Evolutionary conservation across 2,888 invertebrate genomes (phyloP), one percentile per base, ranked within the genome.

Genomic region (Cryptus armator): DNA sequence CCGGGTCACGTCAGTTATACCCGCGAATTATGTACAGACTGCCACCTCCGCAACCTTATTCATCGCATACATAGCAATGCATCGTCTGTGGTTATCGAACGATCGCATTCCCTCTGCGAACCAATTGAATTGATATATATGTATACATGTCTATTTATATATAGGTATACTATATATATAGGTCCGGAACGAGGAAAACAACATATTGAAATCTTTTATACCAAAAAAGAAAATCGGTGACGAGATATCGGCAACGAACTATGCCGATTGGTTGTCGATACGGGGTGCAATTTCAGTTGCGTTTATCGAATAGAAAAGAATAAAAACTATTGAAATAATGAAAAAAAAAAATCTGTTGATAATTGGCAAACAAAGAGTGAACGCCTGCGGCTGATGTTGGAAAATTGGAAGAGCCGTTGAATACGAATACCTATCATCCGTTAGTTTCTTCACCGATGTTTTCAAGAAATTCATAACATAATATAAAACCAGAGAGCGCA

Each of bases 1-100:
- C 75, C 71, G 75, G 75, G 71, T 76, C 51, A 71, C 70, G 75
- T 76, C 70, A 75, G 75, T 82, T 79, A 80, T 85, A 46, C 66
- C 59, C 56, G 75, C 75, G 74, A 75, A 84, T 81, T 67, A 75
- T 79, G 66, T 53, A 82, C 59, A 64, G 37, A 29, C 64, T 43
- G 70, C 68, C 81, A 71, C 53, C 78, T 71, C 46, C 56, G 59
- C 43, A 19, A 51, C 43, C 70, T 66, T 66, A 70, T 70, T 16
- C 46, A 16, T n/a, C 4, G 24, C 19, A 1, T 9, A 29, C 37
- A 7, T 12, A 44, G 46, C 24, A 12, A 4, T 24, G 53, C 53
- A 64, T 64, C n/a, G 29, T 59, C 56, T 24, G 37, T 24, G 53
- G 14, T 12, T 16, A 16, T 37, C 53, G 53, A 59, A 16, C 43